Percentiles rank a stretch among this genome's conserved stretches.
Evolutionary conservation across 2,888 invertebrate genomes (phyloP).

Genomic region (Metopia argyrocephala): DNA sequence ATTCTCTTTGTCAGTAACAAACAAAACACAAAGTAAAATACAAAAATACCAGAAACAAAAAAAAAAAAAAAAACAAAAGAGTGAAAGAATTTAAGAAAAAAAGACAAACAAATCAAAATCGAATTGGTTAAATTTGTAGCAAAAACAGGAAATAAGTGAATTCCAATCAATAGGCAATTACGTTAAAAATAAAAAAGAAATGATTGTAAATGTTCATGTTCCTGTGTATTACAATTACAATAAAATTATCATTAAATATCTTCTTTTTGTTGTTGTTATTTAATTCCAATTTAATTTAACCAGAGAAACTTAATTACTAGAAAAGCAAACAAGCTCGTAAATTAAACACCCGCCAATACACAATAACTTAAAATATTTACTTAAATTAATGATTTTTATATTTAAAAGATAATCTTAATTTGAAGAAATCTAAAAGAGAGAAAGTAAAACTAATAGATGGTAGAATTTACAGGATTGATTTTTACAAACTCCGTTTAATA

Average conservation of each 20-base stretch:
- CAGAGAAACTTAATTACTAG: constrained; percentile 21
- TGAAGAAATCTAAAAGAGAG: too few species aligned
- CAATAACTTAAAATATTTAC: background rate
- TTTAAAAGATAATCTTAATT: too few species aligned
- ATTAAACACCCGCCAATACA: background rate
- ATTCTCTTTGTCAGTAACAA: constrained; percentile 30
- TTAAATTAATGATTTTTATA: too few species aligned
- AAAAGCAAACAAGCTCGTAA: background rate
- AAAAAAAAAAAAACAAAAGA: background rate
- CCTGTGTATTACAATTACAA: constrained; percentile 35
- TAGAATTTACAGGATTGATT: too few species aligned
- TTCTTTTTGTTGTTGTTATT: background rate
- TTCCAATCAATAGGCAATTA: constrained; percentile 59
- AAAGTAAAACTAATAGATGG: too few species aligned
- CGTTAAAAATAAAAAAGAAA: constrained; percentile 43
- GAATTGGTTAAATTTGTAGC: background rate
- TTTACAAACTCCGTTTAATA: too few species aligned
- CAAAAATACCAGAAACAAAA: background rate
- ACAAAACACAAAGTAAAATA: background rate
- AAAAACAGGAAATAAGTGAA: constrained; percentile 13
- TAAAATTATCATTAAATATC: background rate
- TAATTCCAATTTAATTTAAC: background rate
- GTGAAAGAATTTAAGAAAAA: background rate
- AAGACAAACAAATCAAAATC: background rate
- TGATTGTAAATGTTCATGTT: constrained; percentile 25